A percentile compares a stretch with the other conserved stretches of the same genome.
phyloP scores from a whole-genome alignment of 1,140 invertebrate genomes.

The Brachionus asplanchnoidis region DNA sequence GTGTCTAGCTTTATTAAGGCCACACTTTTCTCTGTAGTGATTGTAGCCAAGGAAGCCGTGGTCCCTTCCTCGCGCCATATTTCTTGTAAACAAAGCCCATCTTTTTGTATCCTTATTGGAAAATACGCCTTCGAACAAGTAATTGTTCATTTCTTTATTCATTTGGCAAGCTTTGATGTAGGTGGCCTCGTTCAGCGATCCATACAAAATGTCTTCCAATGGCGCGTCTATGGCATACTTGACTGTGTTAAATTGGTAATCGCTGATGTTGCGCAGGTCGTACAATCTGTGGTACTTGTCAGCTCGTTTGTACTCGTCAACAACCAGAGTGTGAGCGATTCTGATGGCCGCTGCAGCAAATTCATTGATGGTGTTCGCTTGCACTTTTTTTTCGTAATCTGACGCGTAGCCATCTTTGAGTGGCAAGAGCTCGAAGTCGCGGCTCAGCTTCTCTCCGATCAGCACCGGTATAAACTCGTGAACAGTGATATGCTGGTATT shows the following conservation, averaged over 20 bases:
- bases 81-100: slow-evolving; percentile 74
- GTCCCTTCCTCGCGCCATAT: slow-evolving; percentile 87
- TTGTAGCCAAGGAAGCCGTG: slow-evolving; percentile 87
- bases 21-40: slow-evolving; percentile 78
- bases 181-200: not conserved
- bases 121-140: not conserved
- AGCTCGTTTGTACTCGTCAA: not conserved
- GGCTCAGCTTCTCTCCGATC: slow-evolving; percentile 61
- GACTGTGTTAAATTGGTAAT: not conserved
- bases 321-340: slow-evolving; percentile 1
- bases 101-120: not conserved
- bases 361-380: not conserved
- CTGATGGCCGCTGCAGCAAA: slow-evolving; percentile 22
- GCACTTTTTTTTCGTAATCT: not conserved
- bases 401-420: slow-evolving; percentile 43
- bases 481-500: slow-evolving; percentile 86
- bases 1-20: slow-evolving; percentile 50
- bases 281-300: not conserved
- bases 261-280: not conserved
- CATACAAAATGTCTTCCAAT: not conserved
- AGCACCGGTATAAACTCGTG: slow-evolving; percentile 92
- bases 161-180: not conserved
- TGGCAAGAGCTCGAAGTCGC: not conserved
- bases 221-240: not conserved
- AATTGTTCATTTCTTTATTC: not conserved